Base-by-base conservation (phyloP, 2,888 invertebrate species). In the Cheilosia urbana region DNA sequence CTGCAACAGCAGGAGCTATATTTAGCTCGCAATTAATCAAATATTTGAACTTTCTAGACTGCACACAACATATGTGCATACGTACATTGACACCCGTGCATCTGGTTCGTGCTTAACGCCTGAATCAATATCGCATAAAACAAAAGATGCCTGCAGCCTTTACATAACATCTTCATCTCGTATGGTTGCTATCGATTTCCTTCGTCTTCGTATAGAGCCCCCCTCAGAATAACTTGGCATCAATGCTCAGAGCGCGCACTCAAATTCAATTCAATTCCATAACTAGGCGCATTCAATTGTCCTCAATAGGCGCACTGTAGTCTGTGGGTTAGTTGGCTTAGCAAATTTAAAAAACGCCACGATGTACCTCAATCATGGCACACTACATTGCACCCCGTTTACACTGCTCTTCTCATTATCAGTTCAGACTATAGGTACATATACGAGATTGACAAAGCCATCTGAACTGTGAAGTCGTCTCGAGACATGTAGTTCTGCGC, bases 271-370 rank as follows among this genome's bases (percentile, higher is more conserved):
- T 78, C 68, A 83, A 83, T 83, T 79, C 78, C 37, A 78, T 63
- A 83, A 78, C 68, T 73, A 79, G 83, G 73, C 57, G 73, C 83
- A 83, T 78, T 83, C 63, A 83, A 83, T 83, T 83, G 73, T 49
- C 73, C 68, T 55, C 55, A 73, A 77, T 83, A 72, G 55, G 42
- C 62, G 62, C 55, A 62, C 30, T 34, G 57, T 78, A 19, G 45
- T 47, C 6, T 40, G 17, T 45, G 34, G 66, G 42, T 47, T 47
- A n/a, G 30, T 68, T 51, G 24, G 51, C 51, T 24, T 66, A 47
- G 65, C 24, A 63, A 47, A 3, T 11, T 69, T 42, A 19, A 42
- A 62, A 37, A 62, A 62, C 58, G 47, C 60, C 47, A 15, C 45
- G 63, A 21, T 51, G 51, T 24, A 51, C 51, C 76, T 65, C 51